Base-by-base conservation (phyloP, 2,888 invertebrate genomes). In the Cheilosia urbana region DNA sequence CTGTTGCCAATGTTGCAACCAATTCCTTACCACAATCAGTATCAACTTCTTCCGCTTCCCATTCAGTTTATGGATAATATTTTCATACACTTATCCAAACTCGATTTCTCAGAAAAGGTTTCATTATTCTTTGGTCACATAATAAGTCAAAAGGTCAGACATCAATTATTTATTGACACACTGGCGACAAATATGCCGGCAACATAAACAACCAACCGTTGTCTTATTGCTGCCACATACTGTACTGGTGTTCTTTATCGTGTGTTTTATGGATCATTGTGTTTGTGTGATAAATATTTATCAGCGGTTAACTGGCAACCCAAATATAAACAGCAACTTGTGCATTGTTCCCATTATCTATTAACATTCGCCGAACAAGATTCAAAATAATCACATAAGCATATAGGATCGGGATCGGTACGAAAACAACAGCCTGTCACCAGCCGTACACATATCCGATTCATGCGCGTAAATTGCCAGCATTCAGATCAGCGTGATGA, bases 121-220 rank as follows among this genome's bases (percentile, higher is more conserved):
- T 7, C 21, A 40, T 40, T 19, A 21, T 58, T 21, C 40, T 24
- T 24, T n/a, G n/a, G 60, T 21, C 51, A 62, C n/a, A 57, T 72
- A 77, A 77, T 60, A 49, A 72, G 37, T 55, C 37, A 63, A 68
- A 72, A 63, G 72, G 72, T 82, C 57, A 77, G 45, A 57, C 42
- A 83, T 78, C 73, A 83, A 72, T 78, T 82, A 49, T 30, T 76
- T 69, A 76, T 81, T 40, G 63, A 68, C 17, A 63, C 66, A 40
- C 37, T n/a, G 21, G 17, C 47, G 27, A n/a, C 40, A 17, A 49
- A 40, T 13, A 62, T 53, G 65, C 51, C 21, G 27, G 24, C 21
- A 53, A 15, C 58, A 60, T 45, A 60, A 66, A 66, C n/a, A 69
- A 62, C 24, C 19, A 34, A 17, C n/a, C 5, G 53, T 24, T 58